Conservation (phyloP, 2,797 vertebrate species). For the Etheostoma perlongum region DNA sequence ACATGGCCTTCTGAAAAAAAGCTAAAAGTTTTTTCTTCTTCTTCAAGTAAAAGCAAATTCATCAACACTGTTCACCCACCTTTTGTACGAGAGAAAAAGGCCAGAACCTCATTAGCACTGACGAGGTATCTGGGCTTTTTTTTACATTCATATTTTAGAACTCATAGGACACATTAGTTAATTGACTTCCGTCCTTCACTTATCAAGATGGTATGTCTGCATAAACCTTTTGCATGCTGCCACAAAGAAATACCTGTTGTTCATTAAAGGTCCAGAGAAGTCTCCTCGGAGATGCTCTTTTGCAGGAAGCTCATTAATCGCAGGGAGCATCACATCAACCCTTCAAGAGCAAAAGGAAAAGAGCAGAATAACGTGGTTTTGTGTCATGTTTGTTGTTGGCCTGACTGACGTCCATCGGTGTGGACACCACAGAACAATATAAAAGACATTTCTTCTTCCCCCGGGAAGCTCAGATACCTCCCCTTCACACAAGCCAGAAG, state of each 20-base stretch:
- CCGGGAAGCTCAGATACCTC: conserved; percentile 37
- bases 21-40: too few species aligned
- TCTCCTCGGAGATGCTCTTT: conserved; percentile 69
- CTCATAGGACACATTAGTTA: conserved; percentile 44
- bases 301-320: conserved; percentile 67
- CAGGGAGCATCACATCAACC: conserved; percentile 11
- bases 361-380: conserved; percentile 1
- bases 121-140: conserved; percentile 33
- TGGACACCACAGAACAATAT: conserved; percentile 52
- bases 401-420: conserved; percentile 54
- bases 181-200: conserved; percentile 53
- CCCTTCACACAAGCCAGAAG: conserved; percentile 37
- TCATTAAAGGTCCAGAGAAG: conserved; percentile 45
- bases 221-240: conserved; percentile 33
- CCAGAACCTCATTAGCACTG: conserved; percentile 44
- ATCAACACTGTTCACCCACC: background rate
- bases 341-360: conserved; percentile 46
- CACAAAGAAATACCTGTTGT: conserved; percentile 69
- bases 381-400: conserved; percentile 28
- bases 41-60: too few species aligned
- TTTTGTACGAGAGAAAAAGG: conserved; percentile 33
- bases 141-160: conserved; percentile 22
- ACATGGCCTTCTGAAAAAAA: too few species aligned
- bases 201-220: conserved; percentile 63
- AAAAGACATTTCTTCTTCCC: conserved; percentile 51